phyloP scores from a whole-genome alignment of 2,888 invertebrate species.

The Tetramorium bicarinatum region DNA sequence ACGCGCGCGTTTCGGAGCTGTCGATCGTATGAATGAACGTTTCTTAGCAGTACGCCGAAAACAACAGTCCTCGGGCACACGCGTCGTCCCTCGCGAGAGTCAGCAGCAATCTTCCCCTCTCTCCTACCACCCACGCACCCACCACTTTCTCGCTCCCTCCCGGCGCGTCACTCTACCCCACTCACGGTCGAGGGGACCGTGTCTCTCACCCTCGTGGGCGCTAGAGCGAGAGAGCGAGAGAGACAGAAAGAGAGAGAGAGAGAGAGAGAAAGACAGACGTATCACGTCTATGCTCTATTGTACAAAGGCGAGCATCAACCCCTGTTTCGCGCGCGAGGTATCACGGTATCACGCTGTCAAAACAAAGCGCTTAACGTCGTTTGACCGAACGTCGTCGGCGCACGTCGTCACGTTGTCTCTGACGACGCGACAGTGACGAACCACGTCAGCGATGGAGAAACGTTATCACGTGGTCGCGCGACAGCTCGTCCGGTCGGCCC shows the following conservation, averaged over 20 bases:
- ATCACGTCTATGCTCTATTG: conserved; percentile 61
- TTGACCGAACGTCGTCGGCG: not conserved
- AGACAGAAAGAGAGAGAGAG: too few species aligned
- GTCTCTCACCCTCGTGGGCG: conserved; percentile 67
- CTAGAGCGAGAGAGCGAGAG: conserved; percentile 36
- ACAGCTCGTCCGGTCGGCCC: not conserved
- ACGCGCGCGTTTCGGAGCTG: conserved; percentile 19
- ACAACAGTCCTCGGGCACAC: conserved; percentile 73
- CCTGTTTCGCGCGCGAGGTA: conserved; percentile 32
- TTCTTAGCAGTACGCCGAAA: conserved; percentile 75
- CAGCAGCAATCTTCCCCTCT: conserved; percentile 73
- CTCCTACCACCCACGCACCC: conserved; percentile 71
- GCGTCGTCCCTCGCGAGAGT: conserved; percentile 73
- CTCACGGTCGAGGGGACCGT: conserved; percentile 57
- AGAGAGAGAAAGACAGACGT: too few species aligned
- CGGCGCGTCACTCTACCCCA: conserved; percentile 70
- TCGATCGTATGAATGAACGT: conserved; percentile 71
- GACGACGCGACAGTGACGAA: not conserved
- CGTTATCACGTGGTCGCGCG: conserved; percentile 25
- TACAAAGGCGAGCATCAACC: conserved; percentile 73
- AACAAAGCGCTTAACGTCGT: conserved; percentile 35
- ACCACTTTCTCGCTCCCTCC: conserved; percentile 69
- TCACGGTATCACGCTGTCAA: conserved; percentile 38
- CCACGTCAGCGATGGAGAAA: not conserved
- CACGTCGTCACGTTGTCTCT: not conserved